phyloP scores from a whole-genome alignment of 2,113 vertebrate genomes.

The Ursus arctos region DNA sequence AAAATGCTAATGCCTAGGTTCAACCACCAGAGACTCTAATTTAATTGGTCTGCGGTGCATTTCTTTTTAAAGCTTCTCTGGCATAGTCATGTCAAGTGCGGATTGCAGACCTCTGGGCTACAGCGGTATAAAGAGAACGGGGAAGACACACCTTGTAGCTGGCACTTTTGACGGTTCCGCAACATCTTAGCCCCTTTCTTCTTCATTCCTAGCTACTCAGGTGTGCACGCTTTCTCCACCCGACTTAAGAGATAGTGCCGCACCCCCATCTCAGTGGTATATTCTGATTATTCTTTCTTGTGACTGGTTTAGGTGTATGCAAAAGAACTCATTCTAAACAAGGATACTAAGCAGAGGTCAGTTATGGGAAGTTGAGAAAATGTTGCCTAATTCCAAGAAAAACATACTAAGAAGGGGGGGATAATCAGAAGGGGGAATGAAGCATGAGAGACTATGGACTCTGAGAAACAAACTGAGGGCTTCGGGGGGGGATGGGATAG shows the following conservation, averaged over 20 bases:
- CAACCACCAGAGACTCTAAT: neutral
- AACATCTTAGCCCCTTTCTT: neutral
- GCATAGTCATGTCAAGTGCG: neutral
- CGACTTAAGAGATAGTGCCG: neutral
- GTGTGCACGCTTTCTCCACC: fast-evolving
- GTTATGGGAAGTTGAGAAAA: neutral
- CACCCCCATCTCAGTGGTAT: neutral
- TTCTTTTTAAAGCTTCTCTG: neutral
- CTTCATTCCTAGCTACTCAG: neutral
- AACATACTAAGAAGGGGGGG: neutral
- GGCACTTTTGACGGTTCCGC: neutral
- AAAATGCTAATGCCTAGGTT: neutral
- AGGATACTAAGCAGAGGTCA: neutral
- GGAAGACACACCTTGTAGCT: neutral
- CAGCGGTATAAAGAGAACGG: neutral
- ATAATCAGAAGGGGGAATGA: too few species aligned
- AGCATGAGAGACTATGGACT: too few species aligned
- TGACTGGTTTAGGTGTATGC: neutral
- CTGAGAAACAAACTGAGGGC: too few species aligned
- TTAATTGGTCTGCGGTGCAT: neutral
- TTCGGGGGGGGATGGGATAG: too few species aligned
- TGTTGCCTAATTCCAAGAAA: neutral
- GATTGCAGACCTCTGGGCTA: neutral
- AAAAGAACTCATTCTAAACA: neutral
- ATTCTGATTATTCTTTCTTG: neutral